Percentiles rank a stretch among this genome's conserved stretches.
Evolutionary conservation across 2,888 invertebrate species (phyloP).

Genomic region (Lochmaea capreae): DNA sequence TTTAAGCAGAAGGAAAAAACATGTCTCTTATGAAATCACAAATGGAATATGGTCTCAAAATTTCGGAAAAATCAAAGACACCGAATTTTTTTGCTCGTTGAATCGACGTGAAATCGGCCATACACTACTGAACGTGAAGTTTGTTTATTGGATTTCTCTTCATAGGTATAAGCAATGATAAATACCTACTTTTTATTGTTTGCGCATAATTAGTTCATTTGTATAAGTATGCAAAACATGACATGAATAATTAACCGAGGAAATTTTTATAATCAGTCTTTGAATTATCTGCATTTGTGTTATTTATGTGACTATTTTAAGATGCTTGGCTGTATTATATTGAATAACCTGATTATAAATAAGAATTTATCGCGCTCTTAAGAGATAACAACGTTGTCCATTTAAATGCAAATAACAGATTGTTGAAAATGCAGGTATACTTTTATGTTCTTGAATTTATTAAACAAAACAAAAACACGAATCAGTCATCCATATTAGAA

Average conservation of each 20-base stretch:
- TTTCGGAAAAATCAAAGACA: too few species aligned
- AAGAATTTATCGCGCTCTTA: neutral
- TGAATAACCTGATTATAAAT: neutral
- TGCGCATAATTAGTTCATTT: neutral
- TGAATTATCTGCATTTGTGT: neutral
- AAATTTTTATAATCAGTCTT: neutral
- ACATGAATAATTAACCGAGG: neutral
- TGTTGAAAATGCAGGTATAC: neutral
- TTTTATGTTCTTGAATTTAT: neutral
- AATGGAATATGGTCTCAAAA: too few species aligned
- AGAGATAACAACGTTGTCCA: neutral
- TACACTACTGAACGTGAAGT: too few species aligned
- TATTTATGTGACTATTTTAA: constrained; percentile 2
- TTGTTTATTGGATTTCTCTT: too few species aligned
- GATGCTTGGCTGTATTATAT: neutral
- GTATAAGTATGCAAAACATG: constrained; percentile 1
- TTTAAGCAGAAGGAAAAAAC: too few species aligned
- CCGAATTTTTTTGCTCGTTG: too few species aligned
- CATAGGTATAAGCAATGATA: neutral
- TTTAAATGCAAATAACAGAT: neutral
- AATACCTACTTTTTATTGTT: neutral
- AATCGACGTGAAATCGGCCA: too few species aligned
- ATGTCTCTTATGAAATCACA: too few species aligned
- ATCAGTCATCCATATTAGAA: too few species aligned
- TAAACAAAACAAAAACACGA: neutral